Evolutionary conservation across 2,888 invertebrate species (phyloP), one percentile per base, ranked within the genome.

Genomic region (Lamproptera curius): DNA sequence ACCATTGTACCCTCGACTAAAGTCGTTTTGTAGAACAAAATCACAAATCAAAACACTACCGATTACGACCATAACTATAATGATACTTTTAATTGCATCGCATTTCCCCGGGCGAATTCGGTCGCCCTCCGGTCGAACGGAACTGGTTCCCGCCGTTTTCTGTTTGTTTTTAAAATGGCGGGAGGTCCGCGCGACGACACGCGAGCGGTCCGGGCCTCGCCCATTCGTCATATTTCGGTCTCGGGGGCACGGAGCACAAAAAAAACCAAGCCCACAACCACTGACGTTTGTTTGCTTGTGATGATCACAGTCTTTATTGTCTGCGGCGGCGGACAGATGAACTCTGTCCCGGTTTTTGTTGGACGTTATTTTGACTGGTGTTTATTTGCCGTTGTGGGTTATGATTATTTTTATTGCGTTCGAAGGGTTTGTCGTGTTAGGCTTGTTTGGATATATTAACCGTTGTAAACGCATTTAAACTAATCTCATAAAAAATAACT

Each of bases 161-260:
- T 87, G 84, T 87, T 86, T 87, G 87, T 87, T 87, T 87, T 85
- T 79, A 84, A 86, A 87, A 86, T 87, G 87, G 87, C 87, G 86
- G 87, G 87, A 87, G 86, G 86, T 86, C 86, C 71, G 76, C 72
- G 79, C 79, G 85, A 82, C 85, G 85, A 87, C 87, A 86, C 87
- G 85, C 86, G 84, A 85, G 81, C 80, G 74, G 67, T 65, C 70
- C 64, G 69, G 67, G 72, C 63, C 75, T 68, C 72, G 73, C 78
- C 84, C 87, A 86, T 86, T 86, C 85, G 85, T 87, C 87, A 87
- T 86, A 85, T 81, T 85, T 81, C 72, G 70, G 74, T 76, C 31
- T 13, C 31, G 31, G 31, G 67, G 68, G 76, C n/a, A n/a, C n/a
- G 76, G 80, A 85, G 84, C 28, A 86, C 84, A 85, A 75, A 85